Evolutionary conservation across 2,113 vertebrate genomes (phyloP).

Genomic region (Etheostoma cragini): DNA sequence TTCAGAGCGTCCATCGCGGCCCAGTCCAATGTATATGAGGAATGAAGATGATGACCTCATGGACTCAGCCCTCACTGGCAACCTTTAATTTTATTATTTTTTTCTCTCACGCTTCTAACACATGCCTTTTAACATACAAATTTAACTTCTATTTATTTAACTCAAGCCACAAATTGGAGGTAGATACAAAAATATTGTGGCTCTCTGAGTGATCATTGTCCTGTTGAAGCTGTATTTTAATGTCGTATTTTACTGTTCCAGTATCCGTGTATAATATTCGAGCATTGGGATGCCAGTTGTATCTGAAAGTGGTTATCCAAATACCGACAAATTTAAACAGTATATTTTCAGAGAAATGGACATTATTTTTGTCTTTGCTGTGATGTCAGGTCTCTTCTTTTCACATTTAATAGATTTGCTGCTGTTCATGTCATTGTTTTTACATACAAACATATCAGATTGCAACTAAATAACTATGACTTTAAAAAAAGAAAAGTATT

Average conservation of each 20-base stretch:
- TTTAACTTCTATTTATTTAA: conserved; percentile 69
- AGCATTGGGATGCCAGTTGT: conserved; percentile 15
- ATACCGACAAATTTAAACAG: conserved; percentile 28
- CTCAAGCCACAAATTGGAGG: conserved; percentile 26
- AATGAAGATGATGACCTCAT: conserved; percentile 98
- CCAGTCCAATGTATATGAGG: conserved; percentile 93
- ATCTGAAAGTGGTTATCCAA: neutral
- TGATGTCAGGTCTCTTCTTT: conserved; percentile 11
- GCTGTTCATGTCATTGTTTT: conserved; percentile 9
- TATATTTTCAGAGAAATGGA: conserved; percentile 42
- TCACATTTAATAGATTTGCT: neutral
- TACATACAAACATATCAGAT: conserved; percentile 22
- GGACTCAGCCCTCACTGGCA: conserved; percentile 96
- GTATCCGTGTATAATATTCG: conserved; percentile 13
- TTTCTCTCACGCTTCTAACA: conserved; percentile 25
- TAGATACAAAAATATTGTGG: neutral
- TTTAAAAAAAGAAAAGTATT: conserved; percentile 49
- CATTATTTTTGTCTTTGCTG: conserved; percentile 30
- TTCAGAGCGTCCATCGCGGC: conserved; percentile 89
- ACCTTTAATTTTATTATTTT: conserved; percentile 76
- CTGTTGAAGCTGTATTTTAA: conserved; percentile 50
- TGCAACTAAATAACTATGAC: conserved; percentile 33
- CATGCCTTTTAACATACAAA: conserved; percentile 54
- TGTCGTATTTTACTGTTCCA: conserved; percentile 42
- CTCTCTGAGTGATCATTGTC: conserved; percentile 23